Evolutionary conservation across 1,140 invertebrate genomes (phyloP).

Genomic region (Steinernema feltiae): DNA sequence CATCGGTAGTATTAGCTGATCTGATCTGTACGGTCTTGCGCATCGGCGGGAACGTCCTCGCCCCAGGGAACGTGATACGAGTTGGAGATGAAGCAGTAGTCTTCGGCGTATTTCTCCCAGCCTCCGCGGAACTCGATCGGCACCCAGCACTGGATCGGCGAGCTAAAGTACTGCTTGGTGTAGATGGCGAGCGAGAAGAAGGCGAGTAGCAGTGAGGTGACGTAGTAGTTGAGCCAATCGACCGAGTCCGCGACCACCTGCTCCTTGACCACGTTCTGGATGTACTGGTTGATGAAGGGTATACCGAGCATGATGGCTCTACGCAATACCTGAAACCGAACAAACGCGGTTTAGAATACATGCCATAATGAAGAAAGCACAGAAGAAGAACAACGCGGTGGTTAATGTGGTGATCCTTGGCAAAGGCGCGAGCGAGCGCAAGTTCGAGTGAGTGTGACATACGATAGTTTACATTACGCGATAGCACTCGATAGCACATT

Average conservation of each 20-base stretch:
- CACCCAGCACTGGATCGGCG: conserved; percentile 53
- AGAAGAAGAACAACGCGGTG: too few species aligned
- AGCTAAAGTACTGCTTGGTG: conserved; percentile 50
- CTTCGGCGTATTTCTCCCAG: too few species aligned
- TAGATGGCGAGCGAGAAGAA: conserved; percentile 44
- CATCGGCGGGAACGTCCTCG: conserved; percentile 25
- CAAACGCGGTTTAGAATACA: background rate
- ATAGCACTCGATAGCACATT: too few species aligned
- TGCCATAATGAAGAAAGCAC: background rate
- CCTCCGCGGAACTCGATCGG: too few species aligned
- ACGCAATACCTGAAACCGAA: too few species aligned
- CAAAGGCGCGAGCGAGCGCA: too few species aligned
- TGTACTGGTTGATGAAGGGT: too few species aligned
- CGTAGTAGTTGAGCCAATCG: too few species aligned
- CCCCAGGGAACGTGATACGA: conserved; percentile 52
- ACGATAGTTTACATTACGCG: too few species aligned
- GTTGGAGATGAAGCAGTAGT: conserved; percentile 53
- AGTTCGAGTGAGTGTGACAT: too few species aligned
- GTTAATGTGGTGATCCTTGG: too few species aligned
- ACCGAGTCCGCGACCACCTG: conserved; percentile 44
- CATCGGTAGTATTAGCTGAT: conserved; percentile 53
- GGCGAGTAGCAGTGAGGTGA: conserved; percentile 38
- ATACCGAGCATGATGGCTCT: too few species aligned
- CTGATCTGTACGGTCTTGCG: conserved; percentile 38
- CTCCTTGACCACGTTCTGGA: background rate